Evolutionary conservation across 2,113 vertebrate genomes (phyloP), one percentile per base, ranked within the genome.

Genomic region (Tautogolabrus adspersus): DNA sequence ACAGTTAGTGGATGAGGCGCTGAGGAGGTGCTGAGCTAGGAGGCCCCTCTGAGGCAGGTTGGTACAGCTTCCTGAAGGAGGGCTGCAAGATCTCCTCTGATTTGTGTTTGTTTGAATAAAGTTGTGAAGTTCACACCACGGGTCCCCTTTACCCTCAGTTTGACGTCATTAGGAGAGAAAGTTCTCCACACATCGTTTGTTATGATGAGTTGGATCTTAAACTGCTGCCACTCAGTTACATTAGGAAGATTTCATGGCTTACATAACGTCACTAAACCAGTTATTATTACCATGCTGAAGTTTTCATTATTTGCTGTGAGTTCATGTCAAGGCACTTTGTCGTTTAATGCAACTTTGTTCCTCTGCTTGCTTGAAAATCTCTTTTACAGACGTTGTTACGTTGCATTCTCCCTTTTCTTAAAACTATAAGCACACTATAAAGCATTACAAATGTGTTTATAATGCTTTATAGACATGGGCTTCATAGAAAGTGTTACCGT

Each of bases 101-200:
- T 78, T 82, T 79, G 42, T 81, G 52, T 90, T 88, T 87, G 66
- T 83, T 87, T 91, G 68, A 79, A 73, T 75, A 78, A 82, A 77
- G 63, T 23, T 30, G 61, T 66, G 66, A 58, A 46, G 77, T 82
- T 79, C 47, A 23, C 19, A 6, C 70, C 11, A 0, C 37, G 0
- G 40, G 38, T 19, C 56, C 22, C 60, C 10, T 57, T 22, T 6
- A 7, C 3, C 69, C 46, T 74, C 63, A 49, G 10, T 37, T 54
- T 80, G 70, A 88, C 72, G 66, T 84, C 75, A 72, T 1, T 10
- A 5, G n/a, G 11, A 30, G 15, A 51, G 42, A 77, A 56, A 81
- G 54, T 8, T 8, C 66, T 54, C 77, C 71, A 30, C 82, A 49
- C 72, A 51, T 78, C 1, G n/a, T 51, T 61, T 42, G 64, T 22